phyloP scores from a whole-genome alignment of 1,140 invertebrate species.

The Tigriopus japonicus region DNA sequence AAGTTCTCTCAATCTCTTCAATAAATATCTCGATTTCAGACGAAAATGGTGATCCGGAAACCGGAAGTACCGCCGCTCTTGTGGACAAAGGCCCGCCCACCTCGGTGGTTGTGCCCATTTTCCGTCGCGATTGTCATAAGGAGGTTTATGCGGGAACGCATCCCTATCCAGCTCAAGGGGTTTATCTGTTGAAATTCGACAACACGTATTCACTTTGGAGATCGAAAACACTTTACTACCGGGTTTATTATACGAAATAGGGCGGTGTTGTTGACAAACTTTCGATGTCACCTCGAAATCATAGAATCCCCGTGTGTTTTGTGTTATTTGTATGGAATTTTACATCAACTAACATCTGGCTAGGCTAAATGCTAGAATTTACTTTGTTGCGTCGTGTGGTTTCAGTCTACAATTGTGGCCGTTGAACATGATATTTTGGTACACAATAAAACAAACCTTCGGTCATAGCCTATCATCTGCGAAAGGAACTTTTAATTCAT shows the following conservation, averaged over 20 bases:
- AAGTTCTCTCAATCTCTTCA: background rate
- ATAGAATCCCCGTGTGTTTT: too few species aligned
- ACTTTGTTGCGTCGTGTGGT: too few species aligned
- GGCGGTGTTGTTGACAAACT: too few species aligned
- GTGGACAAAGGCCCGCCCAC: constrained; percentile 34
- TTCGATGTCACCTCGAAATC: too few species aligned
- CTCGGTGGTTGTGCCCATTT: constrained; percentile 72
- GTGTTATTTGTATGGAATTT: too few species aligned
- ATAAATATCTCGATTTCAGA: background rate
- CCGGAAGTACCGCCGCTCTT: background rate
- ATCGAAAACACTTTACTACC: constrained; percentile 95
- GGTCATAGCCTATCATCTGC: too few species aligned
- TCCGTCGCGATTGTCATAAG: constrained; percentile 81
- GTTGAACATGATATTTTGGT: too few species aligned
- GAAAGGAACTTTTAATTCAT: too few species aligned
- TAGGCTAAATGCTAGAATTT: too few species aligned
- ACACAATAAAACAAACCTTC: too few species aligned
- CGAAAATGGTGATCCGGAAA: constrained; percentile 14
- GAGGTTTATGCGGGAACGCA: constrained; percentile 96
- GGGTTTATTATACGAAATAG: constrained; percentile 23
- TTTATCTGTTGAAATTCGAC: constrained; percentile 97
- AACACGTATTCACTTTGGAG: constrained; percentile 98
- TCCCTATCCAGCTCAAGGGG: constrained; percentile 83
- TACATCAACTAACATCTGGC: too few species aligned
- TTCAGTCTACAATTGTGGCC: too few species aligned